Base-by-base conservation (phyloP, 2,113 vertebrate species). In the Ictidomys tridecemlineatus region DNA sequence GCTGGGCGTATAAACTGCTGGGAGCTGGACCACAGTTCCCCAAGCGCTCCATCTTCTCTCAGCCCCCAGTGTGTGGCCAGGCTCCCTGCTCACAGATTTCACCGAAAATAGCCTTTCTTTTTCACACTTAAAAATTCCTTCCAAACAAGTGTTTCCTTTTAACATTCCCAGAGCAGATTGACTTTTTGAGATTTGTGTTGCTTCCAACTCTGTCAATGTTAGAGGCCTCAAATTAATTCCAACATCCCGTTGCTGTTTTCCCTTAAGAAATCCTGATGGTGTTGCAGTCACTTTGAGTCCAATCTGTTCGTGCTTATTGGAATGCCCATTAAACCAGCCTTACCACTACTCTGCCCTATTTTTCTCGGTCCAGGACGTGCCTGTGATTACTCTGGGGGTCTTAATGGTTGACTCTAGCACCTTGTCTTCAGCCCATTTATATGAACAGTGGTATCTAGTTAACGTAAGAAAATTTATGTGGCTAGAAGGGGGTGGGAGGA, bases 141-240 rank as follows among this genome's bases (percentile, higher is more conserved):
- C 20, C 80, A 97, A 91, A 84, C 45, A 96, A 97, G 30, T 32
- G 65, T 96, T 98, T 97, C 87, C 97, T 97, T 93, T 95, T 96
- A 96, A 95, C 96, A 97, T 97, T 98, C 96, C 84, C 78, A 94
- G 88, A 93, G 6, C 72, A 95, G 74, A 95, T 26, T 85, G 85
- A n/a, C 45, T 97, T 69, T 97, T 67, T 93, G 94, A 61, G 74
- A 90, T 97, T 97, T 61, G 34, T 92, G 4, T 90, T 97, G 96
- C 90, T 97, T 98, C 94, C 96, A 96, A 95, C 80, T 92, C 88
- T 90, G 90, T 97, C 82, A 16, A 0, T 98, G 69, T 92, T 89
- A 80, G 77, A 95, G 91, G 56, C 76, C 85, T 97, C 0, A 6
- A 96, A 91, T 96, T 95, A 96, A 87, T 94, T 91, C 63, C 91